Percentiles rank a stretch among this genome's conserved stretches.
Conservation (phyloP, 2,888 invertebrate genomes). For the Xylophagus ater region DNA sequence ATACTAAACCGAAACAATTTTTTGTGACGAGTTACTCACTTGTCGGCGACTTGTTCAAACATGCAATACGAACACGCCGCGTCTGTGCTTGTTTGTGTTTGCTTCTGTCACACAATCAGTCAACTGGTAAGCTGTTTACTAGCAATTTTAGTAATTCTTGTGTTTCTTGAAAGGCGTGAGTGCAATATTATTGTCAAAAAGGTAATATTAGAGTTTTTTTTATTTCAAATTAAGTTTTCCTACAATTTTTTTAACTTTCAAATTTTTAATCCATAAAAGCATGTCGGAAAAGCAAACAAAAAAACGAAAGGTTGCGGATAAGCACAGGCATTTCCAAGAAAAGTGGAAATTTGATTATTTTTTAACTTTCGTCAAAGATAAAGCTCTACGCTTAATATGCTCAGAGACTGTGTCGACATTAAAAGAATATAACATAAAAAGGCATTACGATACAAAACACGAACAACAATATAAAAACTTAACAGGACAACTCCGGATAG, state of each 20-base stretch:
- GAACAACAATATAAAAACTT: constrained; percentile 3
- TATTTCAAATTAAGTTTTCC: no score
- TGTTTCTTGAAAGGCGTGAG: constrained; percentile 2
- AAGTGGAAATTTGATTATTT: constrained; percentile 3
- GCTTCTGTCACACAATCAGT: constrained; percentile 6
- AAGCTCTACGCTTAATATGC: no score
- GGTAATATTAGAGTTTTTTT: no score
- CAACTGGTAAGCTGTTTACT: constrained; percentile 6
- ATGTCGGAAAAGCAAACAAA: constrained; percentile 5
- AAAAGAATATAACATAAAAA: constrained; percentile 3
- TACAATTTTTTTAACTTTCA: background rate
- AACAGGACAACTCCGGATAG: no score
- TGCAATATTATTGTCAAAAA: constrained; percentile 1
- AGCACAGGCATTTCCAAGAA: constrained; percentile 4
- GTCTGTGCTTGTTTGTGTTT: constrained; percentile 4
- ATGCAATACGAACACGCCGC: no score
- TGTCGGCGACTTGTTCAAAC: no score
- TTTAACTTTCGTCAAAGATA: background rate
- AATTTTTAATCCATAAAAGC: constrained; percentile 1
- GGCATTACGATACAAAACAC: constrained; percentile 1
- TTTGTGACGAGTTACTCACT: no score
- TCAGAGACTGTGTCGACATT: background rate
- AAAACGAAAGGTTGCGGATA: constrained; percentile 5
- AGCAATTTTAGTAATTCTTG: constrained; percentile 5
- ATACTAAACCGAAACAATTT: constrained; percentile 6